Percentiles rank a stretch among this genome's conserved stretches.
These are phyloP conservation scores for Melinopterus prodromus DNA, from an alignment of 2,888 invertebrate genomes.

Conservation along the genomic window DNA sequence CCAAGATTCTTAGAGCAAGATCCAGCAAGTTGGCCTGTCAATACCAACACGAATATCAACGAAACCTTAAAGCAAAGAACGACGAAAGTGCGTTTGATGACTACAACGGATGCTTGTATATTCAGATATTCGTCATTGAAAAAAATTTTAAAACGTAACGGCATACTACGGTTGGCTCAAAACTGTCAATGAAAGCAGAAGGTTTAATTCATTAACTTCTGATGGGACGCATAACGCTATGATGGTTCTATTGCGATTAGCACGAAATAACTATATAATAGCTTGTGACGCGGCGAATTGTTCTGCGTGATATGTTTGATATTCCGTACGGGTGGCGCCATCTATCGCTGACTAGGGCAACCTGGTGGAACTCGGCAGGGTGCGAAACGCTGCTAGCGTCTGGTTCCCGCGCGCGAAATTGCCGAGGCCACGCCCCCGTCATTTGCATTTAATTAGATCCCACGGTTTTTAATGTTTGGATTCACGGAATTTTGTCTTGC, in stretches of 20 bases:
- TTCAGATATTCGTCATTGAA: conserved; percentile 16
- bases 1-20: conserved; percentile 9
- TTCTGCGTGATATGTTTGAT: too few species aligned
- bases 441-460: too few species aligned
- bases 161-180: conserved; percentile 12
- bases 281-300: too few species aligned
- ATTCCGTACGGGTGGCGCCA: too few species aligned
- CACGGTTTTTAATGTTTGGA: too few species aligned
- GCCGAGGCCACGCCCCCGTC: too few species aligned
- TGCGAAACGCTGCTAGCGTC: too few species aligned
- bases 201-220: neutral
- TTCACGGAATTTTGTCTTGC: too few species aligned
- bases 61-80: neutral
- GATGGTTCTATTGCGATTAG: neutral
- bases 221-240: conserved; percentile 9
- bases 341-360: too few species aligned
- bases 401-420: too few species aligned
- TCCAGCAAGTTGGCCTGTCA: conserved; percentile 6
- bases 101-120: neutral
- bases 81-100: neutral
- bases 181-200: conserved; percentile 7
- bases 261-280: neutral
- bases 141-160: neutral
- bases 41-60: conserved; percentile 7
- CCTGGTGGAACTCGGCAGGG: too few species aligned